Percentiles rank a stretch among this genome's conserved stretches.
Conservation (phyloP, 2,888 invertebrate genomes). For the Blomia tropicalis region DNA sequence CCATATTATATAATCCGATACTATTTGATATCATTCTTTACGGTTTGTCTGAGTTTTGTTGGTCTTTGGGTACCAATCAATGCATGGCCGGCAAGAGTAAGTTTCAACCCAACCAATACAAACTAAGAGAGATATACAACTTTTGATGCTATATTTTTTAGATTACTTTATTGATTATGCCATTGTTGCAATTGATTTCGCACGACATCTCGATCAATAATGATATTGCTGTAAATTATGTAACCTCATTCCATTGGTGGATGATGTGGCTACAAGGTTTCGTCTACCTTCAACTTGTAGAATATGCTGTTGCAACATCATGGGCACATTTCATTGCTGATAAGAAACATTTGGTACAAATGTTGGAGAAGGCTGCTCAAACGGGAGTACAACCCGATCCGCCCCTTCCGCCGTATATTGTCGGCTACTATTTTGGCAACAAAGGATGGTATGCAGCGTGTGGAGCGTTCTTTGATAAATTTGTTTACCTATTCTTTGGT, state of each 20-base stretch:
- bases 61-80: constrained; percentile 30
- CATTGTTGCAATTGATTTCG: constrained; percentile 8
- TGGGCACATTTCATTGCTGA: constrained; percentile 24
- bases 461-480: constrained; percentile 1
- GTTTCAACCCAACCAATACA: no score
- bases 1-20: constrained; percentile 21
- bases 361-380: constrained; percentile 1
- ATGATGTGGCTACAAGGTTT: constrained; percentile 24
- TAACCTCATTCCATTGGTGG: constrained; percentile 25
- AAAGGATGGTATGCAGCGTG: not conserved
- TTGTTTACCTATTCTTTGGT: not conserved
- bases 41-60: constrained; percentile 20
- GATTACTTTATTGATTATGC: not conserved
- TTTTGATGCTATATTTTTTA: no score
- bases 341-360: constrained; percentile 18
- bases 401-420: not conserved
- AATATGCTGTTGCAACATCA: constrained; percentile 22
- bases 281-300: constrained; percentile 17
- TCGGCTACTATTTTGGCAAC: constrained; percentile 10
- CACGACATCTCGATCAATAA: constrained; percentile 13
- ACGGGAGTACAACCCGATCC: not conserved
- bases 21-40: constrained; percentile 18
- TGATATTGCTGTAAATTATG: constrained; percentile 20
- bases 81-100: constrained; percentile 29
- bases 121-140: no score